Conservation (phyloP, 2,888 invertebrate species). For the Cheilosia soror region DNA sequence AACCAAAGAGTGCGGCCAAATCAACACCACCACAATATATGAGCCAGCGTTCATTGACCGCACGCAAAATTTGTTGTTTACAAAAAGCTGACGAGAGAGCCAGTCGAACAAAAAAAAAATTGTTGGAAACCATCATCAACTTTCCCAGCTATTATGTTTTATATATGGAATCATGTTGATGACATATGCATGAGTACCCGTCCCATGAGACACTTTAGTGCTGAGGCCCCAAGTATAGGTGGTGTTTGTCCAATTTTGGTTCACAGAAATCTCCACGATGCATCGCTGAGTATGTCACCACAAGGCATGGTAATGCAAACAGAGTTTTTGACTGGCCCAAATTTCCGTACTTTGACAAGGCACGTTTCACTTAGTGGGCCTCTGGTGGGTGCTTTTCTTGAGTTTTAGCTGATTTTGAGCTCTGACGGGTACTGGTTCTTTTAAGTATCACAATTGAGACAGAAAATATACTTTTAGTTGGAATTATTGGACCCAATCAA, state of each 20-base stretch:
- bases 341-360: conserved; percentile 26
- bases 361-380: neutral
- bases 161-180: conserved; percentile 13
- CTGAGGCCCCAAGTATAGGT: conserved; percentile 31
- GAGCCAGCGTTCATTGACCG: conserved; percentile 69
- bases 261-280: conserved; percentile 32
- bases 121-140: conserved; percentile 56
- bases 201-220: conserved; percentile 31
- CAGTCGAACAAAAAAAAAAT: conserved; percentile 23
- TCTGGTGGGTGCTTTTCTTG: neutral
- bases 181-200: conserved; percentile 48
- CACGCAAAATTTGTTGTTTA: conserved; percentile 71
- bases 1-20: conserved; percentile 18
- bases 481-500: too few species aligned
- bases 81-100: conserved; percentile 46
- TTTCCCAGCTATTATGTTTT: conserved; percentile 49
- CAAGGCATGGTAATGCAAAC: neutral
- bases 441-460: neutral
- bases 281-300: conserved; percentile 9
- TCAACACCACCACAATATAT: conserved; percentile 10
- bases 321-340: conserved; percentile 32
- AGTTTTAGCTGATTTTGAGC: neutral
- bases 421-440: neutral
- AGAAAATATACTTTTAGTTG: too few species aligned
- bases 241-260: conserved; percentile 40